Conservation (phyloP, 2,113 vertebrate species). For the Gymnorhina tibicen region DNA sequence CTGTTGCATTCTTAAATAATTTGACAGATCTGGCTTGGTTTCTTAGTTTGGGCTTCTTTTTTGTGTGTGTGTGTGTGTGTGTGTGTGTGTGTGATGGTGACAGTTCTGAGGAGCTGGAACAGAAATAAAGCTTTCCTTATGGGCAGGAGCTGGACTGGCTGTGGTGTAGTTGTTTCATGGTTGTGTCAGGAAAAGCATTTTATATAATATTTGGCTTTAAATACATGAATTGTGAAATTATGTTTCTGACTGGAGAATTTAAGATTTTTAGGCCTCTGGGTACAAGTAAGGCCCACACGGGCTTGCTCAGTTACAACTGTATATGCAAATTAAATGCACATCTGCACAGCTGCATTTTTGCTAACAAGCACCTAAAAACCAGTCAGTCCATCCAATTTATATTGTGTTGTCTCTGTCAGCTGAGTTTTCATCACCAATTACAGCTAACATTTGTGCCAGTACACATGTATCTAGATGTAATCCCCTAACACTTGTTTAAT, state of each 20-base stretch:
- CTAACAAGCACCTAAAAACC: neutral
- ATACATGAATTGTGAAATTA: neutral
- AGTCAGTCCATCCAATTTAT: neutral
- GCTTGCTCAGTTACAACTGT: neutral
- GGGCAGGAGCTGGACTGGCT: neutral
- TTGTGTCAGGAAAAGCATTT: neutral
- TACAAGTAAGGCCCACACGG: neutral
- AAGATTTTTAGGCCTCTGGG: neutral
- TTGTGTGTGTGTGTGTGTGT: neutral
- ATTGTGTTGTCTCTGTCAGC: neutral
- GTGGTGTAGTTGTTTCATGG: neutral
- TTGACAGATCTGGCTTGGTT: neutral
- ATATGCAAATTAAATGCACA: neutral
- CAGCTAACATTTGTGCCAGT: neutral
- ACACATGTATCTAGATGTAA: neutral
- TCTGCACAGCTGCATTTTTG: neutral
- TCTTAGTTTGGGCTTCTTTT: neutral
- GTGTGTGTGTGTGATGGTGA: neutral
- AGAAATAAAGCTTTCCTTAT: neutral
- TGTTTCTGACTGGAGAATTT: neutral
- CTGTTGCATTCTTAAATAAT: neutral
- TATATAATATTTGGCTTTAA: neutral
- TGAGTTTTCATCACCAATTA: conserved; percentile 5
- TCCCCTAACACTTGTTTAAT: neutral
- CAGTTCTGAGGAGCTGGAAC: neutral